phyloP scores from a whole-genome alignment of 2,113 vertebrate species.

The Vimba vimba region DNA sequence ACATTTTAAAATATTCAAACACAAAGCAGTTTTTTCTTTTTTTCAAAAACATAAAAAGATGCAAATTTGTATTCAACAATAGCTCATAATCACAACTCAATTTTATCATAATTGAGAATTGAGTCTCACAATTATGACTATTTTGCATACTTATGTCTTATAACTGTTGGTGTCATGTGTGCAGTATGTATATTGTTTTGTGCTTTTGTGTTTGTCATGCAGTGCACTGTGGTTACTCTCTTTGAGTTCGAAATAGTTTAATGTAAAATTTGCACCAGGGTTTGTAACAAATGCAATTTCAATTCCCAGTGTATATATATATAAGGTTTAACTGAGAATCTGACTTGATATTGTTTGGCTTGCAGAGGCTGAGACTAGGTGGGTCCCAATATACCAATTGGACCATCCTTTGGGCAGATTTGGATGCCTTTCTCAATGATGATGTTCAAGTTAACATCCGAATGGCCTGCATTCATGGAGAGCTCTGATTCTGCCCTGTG shows the following conservation, averaged over 20 bases:
- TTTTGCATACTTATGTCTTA: background rate
- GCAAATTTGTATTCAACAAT: background rate
- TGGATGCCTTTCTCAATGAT: background rate
- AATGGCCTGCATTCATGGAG: conserved; percentile 44
- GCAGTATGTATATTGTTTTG: background rate
- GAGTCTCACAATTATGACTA: background rate
- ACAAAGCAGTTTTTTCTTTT: background rate
- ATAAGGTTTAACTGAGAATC: background rate
- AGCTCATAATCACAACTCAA: background rate
- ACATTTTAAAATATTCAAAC: background rate
- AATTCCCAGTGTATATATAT: background rate
- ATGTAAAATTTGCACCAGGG: no score
- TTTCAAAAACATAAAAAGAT: background rate
- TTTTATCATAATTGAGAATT: background rate
- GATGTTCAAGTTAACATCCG: conserved; percentile 41
- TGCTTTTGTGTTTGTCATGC: background rate
- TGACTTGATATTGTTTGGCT: background rate
- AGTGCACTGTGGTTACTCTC: background rate
- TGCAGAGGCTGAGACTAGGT: background rate
- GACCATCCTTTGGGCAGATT: background rate
- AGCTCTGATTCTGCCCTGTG: conserved; percentile 33
- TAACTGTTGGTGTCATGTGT: background rate
- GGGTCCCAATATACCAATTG: background rate
- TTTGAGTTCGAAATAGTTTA: background rate
- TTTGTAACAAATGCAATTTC: background rate